Evolutionary conservation across 1,140 invertebrate species (phyloP), one percentile per base, ranked within the genome.

Genomic region (Atta texana): DNA sequence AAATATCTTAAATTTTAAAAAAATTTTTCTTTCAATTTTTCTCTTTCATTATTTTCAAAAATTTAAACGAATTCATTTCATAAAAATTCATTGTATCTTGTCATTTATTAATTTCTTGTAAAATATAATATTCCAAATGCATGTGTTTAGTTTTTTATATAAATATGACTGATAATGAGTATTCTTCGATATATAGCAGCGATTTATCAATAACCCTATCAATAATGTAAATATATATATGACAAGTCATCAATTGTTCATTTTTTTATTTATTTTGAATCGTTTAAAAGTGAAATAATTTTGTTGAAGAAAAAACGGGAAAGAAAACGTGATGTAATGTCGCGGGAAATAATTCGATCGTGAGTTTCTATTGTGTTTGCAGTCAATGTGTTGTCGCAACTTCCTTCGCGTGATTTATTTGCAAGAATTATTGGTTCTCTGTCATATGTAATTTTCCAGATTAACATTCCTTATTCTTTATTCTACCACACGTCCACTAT

Each of bases 331-430:
- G 16, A 72, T 39, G 14, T 16, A 51, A 59, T 21, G 55, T 61
- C 68, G 12, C 57, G 51, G 55, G 39, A 84, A 84, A 14, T 63
- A n/a, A 84, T 51, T 14, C 53, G 31, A 57, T 51, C 59, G 21
- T 16, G 51, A 59, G 18, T 82, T 74, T 51, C 69, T 39, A 39
- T 84, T 28, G 69, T 61, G 24, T 4, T 49, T 61, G 68, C 55
- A 39, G 55, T 21, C 39, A 61, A 10, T 75, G 44, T 82, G 57
- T 84, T 84, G 21, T 16, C 21, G 18, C 28, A 74, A 84, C 14
- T 74, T 84, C 69, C 18, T 31, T 31, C 8, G 24, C 14, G n/a
- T 84, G 34, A 81, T 74, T 82, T 28, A 81, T 24, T 39, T 18
- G 18, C 49, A 63, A 34, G 51, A 44, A 51, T 1, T 12, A 78